phyloP scores from a whole-genome alignment of 2,113 vertebrate species.

The Hydrochoerus hydrochaeris region DNA sequence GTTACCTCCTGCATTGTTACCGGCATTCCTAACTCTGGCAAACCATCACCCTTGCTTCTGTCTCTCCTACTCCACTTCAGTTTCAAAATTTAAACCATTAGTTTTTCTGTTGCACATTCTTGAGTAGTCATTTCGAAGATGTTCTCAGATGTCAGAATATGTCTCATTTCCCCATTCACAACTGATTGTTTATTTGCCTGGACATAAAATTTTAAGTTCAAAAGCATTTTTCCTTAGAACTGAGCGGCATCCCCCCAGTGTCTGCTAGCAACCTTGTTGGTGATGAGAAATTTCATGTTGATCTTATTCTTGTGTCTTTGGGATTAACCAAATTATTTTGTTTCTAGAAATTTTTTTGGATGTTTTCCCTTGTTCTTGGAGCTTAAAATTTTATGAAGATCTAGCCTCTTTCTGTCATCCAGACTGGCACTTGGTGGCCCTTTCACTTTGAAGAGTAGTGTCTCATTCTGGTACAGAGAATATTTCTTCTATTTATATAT shows the following conservation, averaged over 20 bases:
- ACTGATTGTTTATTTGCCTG: conserved; percentile 24
- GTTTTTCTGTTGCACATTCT: neutral
- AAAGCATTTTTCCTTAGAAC: neutral
- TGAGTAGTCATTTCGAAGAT: conserved; percentile 7
- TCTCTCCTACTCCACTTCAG: neutral
- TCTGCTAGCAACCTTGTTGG: neutral
- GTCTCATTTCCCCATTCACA: neutral
- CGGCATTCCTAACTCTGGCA: neutral
- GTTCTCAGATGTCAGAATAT: neutral
- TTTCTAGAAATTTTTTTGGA: neutral
- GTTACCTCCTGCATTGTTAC: neutral
- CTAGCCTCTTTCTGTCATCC: neutral
- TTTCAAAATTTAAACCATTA: neutral
- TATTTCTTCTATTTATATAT: neutral
- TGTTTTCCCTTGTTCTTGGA: neutral
- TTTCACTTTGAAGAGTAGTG: neutral
- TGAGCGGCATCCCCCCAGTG: neutral
- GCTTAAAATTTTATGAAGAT: conserved; percentile 9
- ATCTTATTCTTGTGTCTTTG: conserved; percentile 39
- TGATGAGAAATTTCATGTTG: conserved; percentile 45
- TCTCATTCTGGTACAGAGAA: neutral
- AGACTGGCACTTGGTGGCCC: neutral
- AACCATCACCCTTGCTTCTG: neutral
- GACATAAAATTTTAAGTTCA: conserved; percentile 16
- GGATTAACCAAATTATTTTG: neutral